Evolutionary conservation across 2,797 vertebrate genomes (phyloP).

Genomic region (Octomys mimax): DNA sequence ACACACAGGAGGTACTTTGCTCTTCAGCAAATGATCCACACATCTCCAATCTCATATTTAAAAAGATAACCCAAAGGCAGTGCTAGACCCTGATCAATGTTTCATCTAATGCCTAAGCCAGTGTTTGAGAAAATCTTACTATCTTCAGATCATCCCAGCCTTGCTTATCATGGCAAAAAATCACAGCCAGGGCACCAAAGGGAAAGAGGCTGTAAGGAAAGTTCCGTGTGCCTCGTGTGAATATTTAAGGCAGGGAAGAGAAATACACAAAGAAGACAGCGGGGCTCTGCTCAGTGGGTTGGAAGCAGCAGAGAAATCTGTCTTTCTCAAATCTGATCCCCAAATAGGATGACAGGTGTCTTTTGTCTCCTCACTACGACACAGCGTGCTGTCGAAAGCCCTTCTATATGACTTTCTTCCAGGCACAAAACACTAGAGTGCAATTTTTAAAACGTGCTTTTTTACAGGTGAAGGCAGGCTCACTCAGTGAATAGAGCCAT

Average conservation of each 20-base stretch:
- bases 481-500: conserved; percentile 30
- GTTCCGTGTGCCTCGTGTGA: neutral
- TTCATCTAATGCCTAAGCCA: neutral
- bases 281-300: neutral
- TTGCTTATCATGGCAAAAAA: conserved; percentile 4
- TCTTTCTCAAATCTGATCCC: neutral
- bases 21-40: neutral
- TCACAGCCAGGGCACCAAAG: neutral
- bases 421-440: conserved; percentile 70
- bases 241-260: neutral
- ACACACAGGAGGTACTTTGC: neutral
- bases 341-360: neutral
- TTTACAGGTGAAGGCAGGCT: conserved; percentile 61
- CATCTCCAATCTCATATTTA: neutral
- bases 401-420: conserved; percentile 42
- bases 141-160: neutral
- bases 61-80: neutral
- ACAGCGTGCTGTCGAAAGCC: conserved; percentile 41
- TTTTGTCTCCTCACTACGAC: neutral
- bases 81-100: neutral
- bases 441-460: conserved; percentile 74
- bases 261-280: neutral
- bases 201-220: neutral
- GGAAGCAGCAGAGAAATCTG: neutral
- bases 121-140: neutral